Conservation (phyloP, 1,140 invertebrate genomes). For the Neodiprion virginianus region DNA sequence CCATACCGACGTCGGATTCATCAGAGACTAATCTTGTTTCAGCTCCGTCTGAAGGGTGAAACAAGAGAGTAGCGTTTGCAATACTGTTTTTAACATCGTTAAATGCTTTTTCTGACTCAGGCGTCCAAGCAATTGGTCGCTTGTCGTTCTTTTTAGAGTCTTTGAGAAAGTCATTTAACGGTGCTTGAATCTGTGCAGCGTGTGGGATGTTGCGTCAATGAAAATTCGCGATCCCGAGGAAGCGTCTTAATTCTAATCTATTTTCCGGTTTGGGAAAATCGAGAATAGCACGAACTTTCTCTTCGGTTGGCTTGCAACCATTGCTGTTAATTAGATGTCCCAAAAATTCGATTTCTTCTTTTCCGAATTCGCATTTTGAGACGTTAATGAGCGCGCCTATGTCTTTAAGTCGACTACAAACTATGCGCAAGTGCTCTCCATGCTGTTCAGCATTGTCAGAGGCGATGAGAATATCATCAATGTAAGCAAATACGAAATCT, state of each 20-base stretch:
- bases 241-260: conserved; percentile 19
- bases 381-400: conserved; percentile 40
- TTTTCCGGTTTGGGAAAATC: conserved; percentile 30
- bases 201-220: conserved; percentile 26
- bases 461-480: conserved; percentile 37
- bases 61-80: conserved; percentile 20
- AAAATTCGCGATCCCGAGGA: conserved; percentile 31
- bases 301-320: conserved; percentile 36
- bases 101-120: conserved; percentile 19
- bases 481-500: conserved; percentile 30
- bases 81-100: conserved; percentile 28
- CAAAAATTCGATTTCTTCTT: conserved; percentile 34
- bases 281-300: conserved; percentile 32
- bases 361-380: conserved; percentile 40
- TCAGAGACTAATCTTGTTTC: conserved; percentile 30
- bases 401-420: conserved; percentile 31
- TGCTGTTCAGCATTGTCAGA: conserved; percentile 29
- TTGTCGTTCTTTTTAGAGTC: conserved; percentile 20
- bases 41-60: background rate
- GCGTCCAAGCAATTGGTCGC: conserved; percentile 19
- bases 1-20: conserved; percentile 28
- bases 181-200: background rate
- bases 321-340: conserved; percentile 34
- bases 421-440: conserved; percentile 16
- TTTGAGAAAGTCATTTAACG: conserved; percentile 17